phyloP scores from a whole-genome alignment of 1,140 invertebrate species.

The Eubasilissa regina region DNA sequence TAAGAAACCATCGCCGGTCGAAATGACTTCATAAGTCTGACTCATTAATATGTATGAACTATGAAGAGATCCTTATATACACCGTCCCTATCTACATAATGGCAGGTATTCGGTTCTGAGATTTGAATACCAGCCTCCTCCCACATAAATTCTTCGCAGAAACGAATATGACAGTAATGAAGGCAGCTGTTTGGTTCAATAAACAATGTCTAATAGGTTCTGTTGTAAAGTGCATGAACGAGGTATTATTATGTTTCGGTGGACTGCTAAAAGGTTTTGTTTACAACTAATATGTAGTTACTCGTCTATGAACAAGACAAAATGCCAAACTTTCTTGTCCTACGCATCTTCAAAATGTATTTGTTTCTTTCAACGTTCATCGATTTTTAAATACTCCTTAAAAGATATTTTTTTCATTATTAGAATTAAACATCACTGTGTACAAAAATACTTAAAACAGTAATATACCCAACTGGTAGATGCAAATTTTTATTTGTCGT shows the following conservation, averaged over 20 bases:
- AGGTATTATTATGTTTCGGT: too few relatives aligned
- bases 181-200: not conserved
- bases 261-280: too few relatives aligned
- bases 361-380: not conserved
- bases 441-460: too few relatives aligned
- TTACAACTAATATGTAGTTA: too few relatives aligned
- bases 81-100: not conserved
- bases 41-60: not conserved
- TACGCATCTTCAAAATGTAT: not conserved
- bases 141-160: not conserved
- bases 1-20: too few relatives aligned
- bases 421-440: too few relatives aligned
- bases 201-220: not conserved
- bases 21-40: not conserved
- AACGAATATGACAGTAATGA: not conserved
- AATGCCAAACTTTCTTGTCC: not conserved
- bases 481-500: too few relatives aligned
- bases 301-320: too few relatives aligned
- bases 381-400: not conserved
- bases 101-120: too few relatives aligned
- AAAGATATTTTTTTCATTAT: too few relatives aligned
- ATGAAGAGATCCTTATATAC: conserved; percentile 1
- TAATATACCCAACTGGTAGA: too few relatives aligned
- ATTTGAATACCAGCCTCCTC: not conserved
- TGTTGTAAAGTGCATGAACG: too few relatives aligned